These are phyloP conservation scores for Adelognathus sp. DNA, from an alignment of 2,888 invertebrate species.

Conservation along the genomic window DNA sequence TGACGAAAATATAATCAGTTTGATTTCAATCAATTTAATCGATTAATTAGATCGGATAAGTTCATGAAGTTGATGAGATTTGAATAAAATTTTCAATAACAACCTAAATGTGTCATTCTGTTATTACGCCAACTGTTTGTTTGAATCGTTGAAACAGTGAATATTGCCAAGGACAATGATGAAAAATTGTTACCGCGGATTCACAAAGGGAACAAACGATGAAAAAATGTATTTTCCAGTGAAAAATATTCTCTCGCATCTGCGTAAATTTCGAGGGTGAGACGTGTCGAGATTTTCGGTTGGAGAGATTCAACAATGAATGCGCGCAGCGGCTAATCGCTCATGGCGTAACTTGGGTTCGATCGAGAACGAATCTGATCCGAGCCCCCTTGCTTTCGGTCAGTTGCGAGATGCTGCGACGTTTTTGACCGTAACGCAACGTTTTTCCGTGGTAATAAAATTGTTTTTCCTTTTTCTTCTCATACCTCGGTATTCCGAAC, in stretches of 20 bases:
- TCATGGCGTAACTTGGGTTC: slow-evolving; percentile 37
- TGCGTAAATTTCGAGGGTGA: slow-evolving; percentile 44
- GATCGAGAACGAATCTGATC: neutral
- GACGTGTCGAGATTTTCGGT: slow-evolving; percentile 3
- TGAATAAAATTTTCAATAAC: too few species aligned
- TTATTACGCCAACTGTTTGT: too few species aligned
- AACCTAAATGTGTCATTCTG: too few species aligned
- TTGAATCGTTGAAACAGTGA: too few species aligned
- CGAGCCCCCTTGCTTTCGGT: slow-evolving; percentile 32
- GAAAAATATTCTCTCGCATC: slow-evolving; percentile 28
- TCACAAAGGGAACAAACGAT: too few species aligned
- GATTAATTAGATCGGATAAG: too few species aligned
- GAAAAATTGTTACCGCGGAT: too few species aligned
- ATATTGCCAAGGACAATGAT: too few species aligned
- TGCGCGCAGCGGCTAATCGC: slow-evolving; percentile 52
- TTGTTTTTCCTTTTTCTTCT: slow-evolving; percentile 29
- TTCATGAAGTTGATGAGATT: too few species aligned
- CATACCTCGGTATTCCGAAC: neutral
- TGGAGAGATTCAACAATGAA: slow-evolving; percentile 40
- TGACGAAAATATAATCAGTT: too few species aligned
- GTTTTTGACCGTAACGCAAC: slow-evolving; percentile 42
- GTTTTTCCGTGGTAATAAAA: slow-evolving; percentile 20
- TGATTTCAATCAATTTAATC: too few species aligned
- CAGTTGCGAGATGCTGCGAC: slow-evolving; percentile 34
- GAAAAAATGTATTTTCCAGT: neutral